phyloP scores from a whole-genome alignment of 2,113 vertebrate genomes.

The Cavia aperea region DNA sequence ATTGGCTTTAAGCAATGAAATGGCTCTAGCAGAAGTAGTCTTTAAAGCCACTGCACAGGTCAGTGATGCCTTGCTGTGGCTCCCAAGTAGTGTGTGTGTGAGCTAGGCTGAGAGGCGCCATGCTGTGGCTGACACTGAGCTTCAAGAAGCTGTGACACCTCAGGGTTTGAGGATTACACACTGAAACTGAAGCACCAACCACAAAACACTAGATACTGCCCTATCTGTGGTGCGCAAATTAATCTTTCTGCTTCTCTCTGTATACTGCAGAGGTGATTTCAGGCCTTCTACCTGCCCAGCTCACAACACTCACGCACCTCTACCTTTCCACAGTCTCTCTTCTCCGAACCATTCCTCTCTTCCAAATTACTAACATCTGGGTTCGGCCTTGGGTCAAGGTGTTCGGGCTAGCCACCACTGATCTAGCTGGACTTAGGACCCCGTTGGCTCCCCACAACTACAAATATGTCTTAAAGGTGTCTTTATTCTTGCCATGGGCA shows the following conservation, averaged over 20 bases:
- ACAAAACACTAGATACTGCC: neutral
- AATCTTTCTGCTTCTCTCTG: neutral
- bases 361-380: neutral
- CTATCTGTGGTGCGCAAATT: neutral
- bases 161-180: neutral
- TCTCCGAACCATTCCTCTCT: neutral
- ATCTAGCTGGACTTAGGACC: neutral
- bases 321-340: neutral
- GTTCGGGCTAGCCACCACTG: neutral
- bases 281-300: neutral
- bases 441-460: neutral
- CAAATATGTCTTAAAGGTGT: neutral
- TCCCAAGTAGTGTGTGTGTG: neutral
- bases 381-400: neutral
- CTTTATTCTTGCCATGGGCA: neutral
- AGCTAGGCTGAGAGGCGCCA: neutral
- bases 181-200: neutral
- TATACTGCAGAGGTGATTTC: neutral
- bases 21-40: neutral
- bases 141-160: neutral
- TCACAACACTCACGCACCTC: neutral
- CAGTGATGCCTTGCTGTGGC: neutral
- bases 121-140: neutral
- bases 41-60: neutral
- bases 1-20: neutral